A percentile compares a stretch with the other conserved stretches of the same genome.
Conservation (phyloP, 2,113 vertebrate species). For the Peromyscus maniculatus region DNA sequence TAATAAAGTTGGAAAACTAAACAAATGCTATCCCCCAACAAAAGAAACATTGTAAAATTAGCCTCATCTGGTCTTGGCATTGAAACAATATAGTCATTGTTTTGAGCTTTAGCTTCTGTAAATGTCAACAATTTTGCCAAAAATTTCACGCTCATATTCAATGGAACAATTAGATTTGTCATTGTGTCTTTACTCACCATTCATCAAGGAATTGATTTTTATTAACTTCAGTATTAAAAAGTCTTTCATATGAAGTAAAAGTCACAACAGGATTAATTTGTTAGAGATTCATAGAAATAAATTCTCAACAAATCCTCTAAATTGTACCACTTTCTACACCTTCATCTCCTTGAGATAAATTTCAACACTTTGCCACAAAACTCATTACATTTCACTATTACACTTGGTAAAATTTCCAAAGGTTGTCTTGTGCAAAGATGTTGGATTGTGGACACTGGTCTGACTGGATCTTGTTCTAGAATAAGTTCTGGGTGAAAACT, state of each 20-base stretch:
- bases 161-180: background rate
- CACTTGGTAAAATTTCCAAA: background rate
- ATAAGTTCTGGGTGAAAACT: background rate
- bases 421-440: background rate
- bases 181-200: background rate
- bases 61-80: background rate
- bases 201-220: background rate
- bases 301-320: background rate
- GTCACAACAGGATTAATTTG: background rate
- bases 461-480: background rate
- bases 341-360: background rate
- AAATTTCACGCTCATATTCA: background rate
- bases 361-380: background rate
- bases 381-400: background rate
- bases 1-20: no score
- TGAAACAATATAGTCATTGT: background rate
- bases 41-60: slow-evolving; percentile 18
- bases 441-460: background rate
- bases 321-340: background rate
- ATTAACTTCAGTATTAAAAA: slow-evolving; percentile 23
- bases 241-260: background rate
- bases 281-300: background rate
- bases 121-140: slow-evolving; percentile 28
- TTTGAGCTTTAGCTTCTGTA: slow-evolving; percentile 9
- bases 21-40: background rate